phyloP scores from a whole-genome alignment of 2,888 invertebrate genomes.

The Cosmopolites sordidus region DNA sequence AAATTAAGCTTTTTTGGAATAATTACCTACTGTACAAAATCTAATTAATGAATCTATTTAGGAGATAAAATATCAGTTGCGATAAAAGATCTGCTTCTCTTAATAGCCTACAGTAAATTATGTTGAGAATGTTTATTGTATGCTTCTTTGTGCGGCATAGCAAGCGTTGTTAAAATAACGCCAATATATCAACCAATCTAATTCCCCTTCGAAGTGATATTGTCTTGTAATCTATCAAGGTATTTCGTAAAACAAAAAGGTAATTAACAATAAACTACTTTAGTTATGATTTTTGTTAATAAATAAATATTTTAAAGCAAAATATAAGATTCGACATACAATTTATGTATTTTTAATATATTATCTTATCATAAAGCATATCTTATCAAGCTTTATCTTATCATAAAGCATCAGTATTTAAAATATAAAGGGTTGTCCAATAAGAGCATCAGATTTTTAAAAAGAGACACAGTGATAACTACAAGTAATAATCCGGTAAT shows the following conservation, averaged over 20 bases:
- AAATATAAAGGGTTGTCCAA: no score
- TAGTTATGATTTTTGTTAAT: no score
- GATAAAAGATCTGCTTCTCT: not conserved
- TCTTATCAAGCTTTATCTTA: no score
- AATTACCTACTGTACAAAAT: not conserved
- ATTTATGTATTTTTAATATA: no score
- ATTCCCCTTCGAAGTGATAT: not conserved
- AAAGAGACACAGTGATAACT: no score
- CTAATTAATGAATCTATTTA: not conserved
- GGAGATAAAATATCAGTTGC: not conserved
- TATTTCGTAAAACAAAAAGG: not conserved
- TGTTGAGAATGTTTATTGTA: not conserved
- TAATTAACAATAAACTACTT: no score
- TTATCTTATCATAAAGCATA: no score
- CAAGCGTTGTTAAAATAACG: not conserved
- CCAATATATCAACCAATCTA: not conserved
- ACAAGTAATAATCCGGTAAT: no score
- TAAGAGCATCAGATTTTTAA: no score
- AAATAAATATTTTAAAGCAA: no score
- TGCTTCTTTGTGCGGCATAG: not conserved
- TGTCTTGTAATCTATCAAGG: not conserved
- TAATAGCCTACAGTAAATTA: not conserved
- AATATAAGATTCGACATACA: no score
- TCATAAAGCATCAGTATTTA: no score
- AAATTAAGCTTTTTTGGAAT: not conserved